phyloP scores from a whole-genome alignment of 2,113 vertebrate genomes.

The Urocynchramus pylzowi region DNA sequence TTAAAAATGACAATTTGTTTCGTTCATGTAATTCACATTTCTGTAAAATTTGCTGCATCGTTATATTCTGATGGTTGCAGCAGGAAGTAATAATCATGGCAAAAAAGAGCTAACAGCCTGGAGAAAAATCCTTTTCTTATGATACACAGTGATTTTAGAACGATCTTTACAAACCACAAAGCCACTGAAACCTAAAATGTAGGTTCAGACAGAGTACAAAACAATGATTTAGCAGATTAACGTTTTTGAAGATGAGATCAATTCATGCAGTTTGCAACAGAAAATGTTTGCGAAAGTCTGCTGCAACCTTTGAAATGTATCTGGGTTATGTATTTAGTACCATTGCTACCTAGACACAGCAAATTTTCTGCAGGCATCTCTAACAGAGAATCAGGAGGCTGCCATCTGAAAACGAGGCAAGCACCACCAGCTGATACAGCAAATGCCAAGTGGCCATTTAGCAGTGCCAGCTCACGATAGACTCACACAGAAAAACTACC shows the following conservation, averaged over 20 bases:
- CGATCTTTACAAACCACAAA: not conserved
- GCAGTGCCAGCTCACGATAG: not conserved
- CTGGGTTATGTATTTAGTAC: not conserved
- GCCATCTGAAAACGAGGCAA: not conserved
- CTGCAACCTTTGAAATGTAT: not conserved
- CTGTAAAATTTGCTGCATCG: not conserved
- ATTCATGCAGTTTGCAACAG: not conserved
- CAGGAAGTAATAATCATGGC: not conserved
- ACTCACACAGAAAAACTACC: not conserved
- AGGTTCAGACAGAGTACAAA: not conserved
- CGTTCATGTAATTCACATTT: not conserved
- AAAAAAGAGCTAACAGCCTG: not conserved
- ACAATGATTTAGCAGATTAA: not conserved
- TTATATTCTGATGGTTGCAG: not conserved
- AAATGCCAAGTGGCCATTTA: slow-evolving; percentile 46
- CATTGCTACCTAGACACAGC: not conserved
- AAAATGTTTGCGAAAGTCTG: not conserved
- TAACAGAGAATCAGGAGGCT: not conserved
- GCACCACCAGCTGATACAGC: not conserved
- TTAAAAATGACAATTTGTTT: not conserved
- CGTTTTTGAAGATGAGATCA: not conserved
- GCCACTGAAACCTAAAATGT: not conserved
- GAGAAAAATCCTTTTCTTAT: not conserved
- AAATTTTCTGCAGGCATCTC: not conserved
- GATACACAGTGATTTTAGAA: not conserved